phyloP scores from a whole-genome alignment of 1,140 invertebrate genomes.

The Cryptotermes secundus region DNA sequence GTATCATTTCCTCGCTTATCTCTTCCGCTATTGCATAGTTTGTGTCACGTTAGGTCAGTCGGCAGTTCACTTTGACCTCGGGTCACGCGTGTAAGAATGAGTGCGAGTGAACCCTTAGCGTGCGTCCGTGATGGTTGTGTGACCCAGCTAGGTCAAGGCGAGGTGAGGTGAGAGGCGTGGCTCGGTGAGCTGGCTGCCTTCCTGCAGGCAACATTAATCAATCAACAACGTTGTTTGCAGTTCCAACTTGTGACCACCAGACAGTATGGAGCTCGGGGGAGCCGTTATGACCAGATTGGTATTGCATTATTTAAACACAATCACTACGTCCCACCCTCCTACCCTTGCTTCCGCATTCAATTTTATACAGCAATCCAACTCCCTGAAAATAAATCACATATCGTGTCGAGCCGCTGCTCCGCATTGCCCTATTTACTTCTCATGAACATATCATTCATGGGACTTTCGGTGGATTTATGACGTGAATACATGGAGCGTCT shows the following conservation, averaged over 20 bases:
- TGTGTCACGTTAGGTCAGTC: too few relatives aligned
- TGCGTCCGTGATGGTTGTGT: background rate
- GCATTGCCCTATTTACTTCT: background rate
- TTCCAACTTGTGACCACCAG: background rate
- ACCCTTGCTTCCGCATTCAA: slow-evolving; percentile 14
- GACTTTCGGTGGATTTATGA: slow-evolving; percentile 2
- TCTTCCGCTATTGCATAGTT: too few relatives aligned
- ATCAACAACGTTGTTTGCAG: slow-evolving; percentile 19
- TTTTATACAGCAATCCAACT: background rate
- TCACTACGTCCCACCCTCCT: background rate
- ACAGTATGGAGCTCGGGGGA: background rate
- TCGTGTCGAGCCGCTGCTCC: background rate
- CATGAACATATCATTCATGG: background rate
- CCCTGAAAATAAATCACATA: slow-evolving; percentile 18
- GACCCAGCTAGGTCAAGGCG: too few relatives aligned
- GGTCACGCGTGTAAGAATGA: too few relatives aligned
- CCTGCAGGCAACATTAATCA: slow-evolving; percentile 18
- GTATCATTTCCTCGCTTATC: too few relatives aligned
- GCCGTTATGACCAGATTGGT: slow-evolving; percentile 10
- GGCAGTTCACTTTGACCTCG: too few relatives aligned
- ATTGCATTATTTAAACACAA: slow-evolving; percentile 20
- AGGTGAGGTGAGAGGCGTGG: too few relatives aligned
- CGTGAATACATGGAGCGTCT: background rate
- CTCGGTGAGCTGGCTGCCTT: background rate
- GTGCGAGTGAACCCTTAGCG: background rate